Base-by-base conservation (phyloP, 1,140 invertebrate species). In the Helicorthomorpha holstii region DNA sequence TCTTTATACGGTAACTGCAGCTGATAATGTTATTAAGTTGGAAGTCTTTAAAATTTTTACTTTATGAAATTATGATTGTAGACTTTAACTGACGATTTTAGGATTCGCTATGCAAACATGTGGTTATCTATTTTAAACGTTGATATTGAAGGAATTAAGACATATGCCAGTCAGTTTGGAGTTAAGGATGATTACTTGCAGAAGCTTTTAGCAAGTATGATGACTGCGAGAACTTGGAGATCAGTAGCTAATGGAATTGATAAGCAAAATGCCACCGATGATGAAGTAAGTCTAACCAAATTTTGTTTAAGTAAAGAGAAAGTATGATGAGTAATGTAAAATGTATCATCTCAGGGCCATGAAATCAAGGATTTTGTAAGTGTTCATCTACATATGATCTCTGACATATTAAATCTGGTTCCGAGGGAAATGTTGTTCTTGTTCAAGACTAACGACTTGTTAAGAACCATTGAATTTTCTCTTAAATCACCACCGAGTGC, bases 391-490 rank as follows among this genome's bases (percentile, higher is more conserved):
- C 74, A 77, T 14, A 69, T 82, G 62, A 83, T 84, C 47, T 78
- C 78, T 3, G 67, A 77, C 53, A 76, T 89, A 49, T 63, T 92
- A 19, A 75, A 81, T 51, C 71, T 66, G 41, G 81, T 91, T 1
- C 82, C 88, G 54, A 65, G 83, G 24, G 79, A 88, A 66, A 90
- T 98, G 76, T 65, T 98, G 27, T 73, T 98, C 0, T 82, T 98
- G 56, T 74, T 98, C n/a, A 97, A 97, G 71, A 98, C 94, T 0
- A 98, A 98, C 63, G 94, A 98, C 68, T 68, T 98, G 22, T 79
- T 98, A 48, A 75, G 93, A 46, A 85, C 88, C 43, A 95, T 98
- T 56, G 92, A 97, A 64, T 74, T 81, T 54, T 79, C 83, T 10
- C 68, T 96, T 7, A 73, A 77, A 27, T 82, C 82, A 3, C 76